Evolutionary conservation across 2,113 vertebrate species (phyloP), one percentile per base, ranked within the genome.

Genomic region (Pollimyrus isidori): DNA sequence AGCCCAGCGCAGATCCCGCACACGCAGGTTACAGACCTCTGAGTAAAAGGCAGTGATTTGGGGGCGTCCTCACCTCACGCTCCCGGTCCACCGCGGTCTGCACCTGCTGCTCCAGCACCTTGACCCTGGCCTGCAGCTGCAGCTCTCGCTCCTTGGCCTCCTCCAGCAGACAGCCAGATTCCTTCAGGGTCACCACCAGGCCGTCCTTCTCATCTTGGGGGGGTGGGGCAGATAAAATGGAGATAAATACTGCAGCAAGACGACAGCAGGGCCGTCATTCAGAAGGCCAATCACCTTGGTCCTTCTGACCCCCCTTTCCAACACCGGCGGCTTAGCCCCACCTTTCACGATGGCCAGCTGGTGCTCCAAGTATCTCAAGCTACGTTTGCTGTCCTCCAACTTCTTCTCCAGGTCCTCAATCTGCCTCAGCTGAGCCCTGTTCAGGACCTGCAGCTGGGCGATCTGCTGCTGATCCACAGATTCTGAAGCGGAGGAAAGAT

Each of bases 291-390:
- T 35, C 26, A 1, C 35, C 35, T 17, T 7, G 26, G 35, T 19
- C 69, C 69, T 19, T 42, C 30, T 0, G 11, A 17, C 11, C 30
- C 30, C 69, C 35, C 35, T 1, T 3, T 19, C 69, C 69, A 7
- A 39, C 35, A 39, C 13, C 15, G 1, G 35, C 1, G 15, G 13
- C 5, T 42, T 42, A 6, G 19, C 21, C 30, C 19, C 85, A 87
- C 85, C 98, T 97, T 96, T 97, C 50, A 96, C 91, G 1, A 99
- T 96, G n/a, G 96, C 95, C 93, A 98, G 97, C 92, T 99, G 98
- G 92, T 99, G 98, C 91, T 97, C 97, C 50, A 98, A 92, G 89
- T 97, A 98, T 90, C 98, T 96, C 94, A 97, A 95, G 48, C 97
- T 97, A 83, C 97, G 97, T 2, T 96, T 95, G 53, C 96, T 96